A percentile compares a stretch with the other conserved stretches of the same genome.
Conservation (phyloP, 2,113 vertebrate genomes). For the Panurus biarmicus region DNA sequence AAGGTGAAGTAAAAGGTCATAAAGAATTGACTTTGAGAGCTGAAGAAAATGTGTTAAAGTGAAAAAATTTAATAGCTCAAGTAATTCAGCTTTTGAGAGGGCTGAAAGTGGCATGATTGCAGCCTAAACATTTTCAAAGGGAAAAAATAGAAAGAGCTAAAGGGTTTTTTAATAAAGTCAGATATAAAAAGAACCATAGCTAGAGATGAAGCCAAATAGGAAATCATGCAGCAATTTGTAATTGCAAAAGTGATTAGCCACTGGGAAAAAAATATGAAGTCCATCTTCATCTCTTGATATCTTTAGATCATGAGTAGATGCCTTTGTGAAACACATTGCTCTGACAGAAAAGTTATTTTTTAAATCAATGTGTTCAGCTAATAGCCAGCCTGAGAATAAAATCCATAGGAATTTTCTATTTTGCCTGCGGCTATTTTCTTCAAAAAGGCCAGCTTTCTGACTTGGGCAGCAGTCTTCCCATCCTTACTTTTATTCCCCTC, state of each 20-base stretch:
- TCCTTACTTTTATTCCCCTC: background rate
- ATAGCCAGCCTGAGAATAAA: slow-evolving; percentile 11
- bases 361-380: background rate
- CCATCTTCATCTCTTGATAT: background rate
- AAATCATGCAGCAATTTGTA: slow-evolving; percentile 34
- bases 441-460: background rate
- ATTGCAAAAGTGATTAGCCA: background rate
- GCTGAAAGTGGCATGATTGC: background rate
- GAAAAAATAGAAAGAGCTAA: background rate
- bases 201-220: background rate
- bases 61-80: background rate
- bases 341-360: slow-evolving; percentile 19
- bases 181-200: background rate
- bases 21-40: background rate
- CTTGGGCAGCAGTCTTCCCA: background rate
- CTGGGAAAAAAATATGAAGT: background rate
- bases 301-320: background rate
- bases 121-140: background rate
- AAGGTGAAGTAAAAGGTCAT: background rate
- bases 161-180: background rate
- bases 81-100: slow-evolving; percentile 5
- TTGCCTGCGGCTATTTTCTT: background rate
- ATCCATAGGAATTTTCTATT: slow-evolving; percentile 7
- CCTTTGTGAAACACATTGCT: background rate
- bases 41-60: background rate